Evolutionary conservation across 2,797 vertebrate genomes (phyloP).

Genomic region (Monodelphis domestica): DNA sequence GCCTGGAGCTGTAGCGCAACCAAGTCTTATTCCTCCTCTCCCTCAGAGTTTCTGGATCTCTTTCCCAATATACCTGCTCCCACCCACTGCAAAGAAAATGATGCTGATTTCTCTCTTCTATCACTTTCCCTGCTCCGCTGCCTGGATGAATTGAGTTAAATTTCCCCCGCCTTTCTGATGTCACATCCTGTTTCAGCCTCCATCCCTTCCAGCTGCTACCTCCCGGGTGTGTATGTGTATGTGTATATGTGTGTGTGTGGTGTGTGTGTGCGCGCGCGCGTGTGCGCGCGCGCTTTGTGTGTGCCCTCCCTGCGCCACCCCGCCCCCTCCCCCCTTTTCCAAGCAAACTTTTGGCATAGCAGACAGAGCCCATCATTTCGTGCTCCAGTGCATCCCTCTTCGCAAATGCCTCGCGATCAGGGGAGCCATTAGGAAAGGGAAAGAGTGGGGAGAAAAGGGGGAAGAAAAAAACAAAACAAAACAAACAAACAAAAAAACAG

Average conservation of each 20-base stretch:
- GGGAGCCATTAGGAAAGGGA: slow-evolving; percentile 78
- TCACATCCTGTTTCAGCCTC: slow-evolving; percentile 91
- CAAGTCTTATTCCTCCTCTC: neutral
- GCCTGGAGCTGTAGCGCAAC: neutral
- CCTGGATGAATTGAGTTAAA: slow-evolving; percentile 84
- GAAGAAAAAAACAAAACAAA: too few species aligned
- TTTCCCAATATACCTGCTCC: neutral
- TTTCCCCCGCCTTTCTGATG: slow-evolving; percentile 91
- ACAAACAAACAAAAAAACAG: slow-evolving; percentile 46
- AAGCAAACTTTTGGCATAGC: slow-evolving; percentile 91
- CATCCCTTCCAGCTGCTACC: slow-evolving; percentile 77
- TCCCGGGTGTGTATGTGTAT: slow-evolving; percentile 60
- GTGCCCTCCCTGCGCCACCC: slow-evolving; percentile 61
- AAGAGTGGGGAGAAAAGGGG: slow-evolving; percentile 24
- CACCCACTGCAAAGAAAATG: fast-evolving
- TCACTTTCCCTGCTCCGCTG: slow-evolving; percentile 50
- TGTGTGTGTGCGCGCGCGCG: slow-evolving; percentile 42
- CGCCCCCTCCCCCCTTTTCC: slow-evolving; percentile 82
- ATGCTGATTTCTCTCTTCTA: neutral
- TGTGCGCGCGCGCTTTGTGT: slow-evolving; percentile 39
- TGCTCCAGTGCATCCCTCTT: slow-evolving; percentile 77
- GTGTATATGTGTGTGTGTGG: neutral
- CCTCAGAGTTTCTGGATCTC: neutral
- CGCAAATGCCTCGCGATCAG: slow-evolving; percentile 76
- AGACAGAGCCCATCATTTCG: slow-evolving; percentile 71